Evolutionary conservation across 2,797 vertebrate species (phyloP).

Genomic region (Sebastes steindachneri): DNA sequence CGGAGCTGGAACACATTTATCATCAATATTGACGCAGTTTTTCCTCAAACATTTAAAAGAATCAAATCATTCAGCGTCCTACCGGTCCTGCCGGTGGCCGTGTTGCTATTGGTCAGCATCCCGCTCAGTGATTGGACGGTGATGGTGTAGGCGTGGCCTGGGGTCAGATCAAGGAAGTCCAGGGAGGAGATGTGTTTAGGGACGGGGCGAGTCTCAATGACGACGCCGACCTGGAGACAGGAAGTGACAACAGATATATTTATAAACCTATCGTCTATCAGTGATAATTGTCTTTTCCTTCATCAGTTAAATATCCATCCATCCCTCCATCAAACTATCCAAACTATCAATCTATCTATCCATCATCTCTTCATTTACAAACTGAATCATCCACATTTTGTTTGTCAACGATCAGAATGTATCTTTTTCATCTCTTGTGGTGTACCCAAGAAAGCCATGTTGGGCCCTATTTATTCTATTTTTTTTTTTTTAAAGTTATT

Average conservation of each 20-base stretch:
- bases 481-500: no score
- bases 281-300: no score
- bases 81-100: constrained; percentile 86
- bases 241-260: background rate
- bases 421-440: background rate
- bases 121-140: constrained; percentile 89
- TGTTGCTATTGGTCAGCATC: constrained; percentile 82
- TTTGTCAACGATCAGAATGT: background rate
- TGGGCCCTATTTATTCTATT: no score
- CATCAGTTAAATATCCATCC: background rate
- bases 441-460: no score
- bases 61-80: constrained; percentile 8
- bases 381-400: background rate
- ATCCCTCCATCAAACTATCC: background rate
- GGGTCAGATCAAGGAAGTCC: constrained; percentile 85
- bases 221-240: constrained; percentile 67
- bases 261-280: background rate
- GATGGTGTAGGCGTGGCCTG: constrained; percentile 88
- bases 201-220: constrained; percentile 81
- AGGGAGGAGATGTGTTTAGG: constrained; percentile 87
- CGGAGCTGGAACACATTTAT: constrained; percentile 81
- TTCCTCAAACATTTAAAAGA: no score
- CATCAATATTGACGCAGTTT: background rate
- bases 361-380: background rate
- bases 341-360: background rate